phyloP scores from a whole-genome alignment of 2,797 vertebrate species.

The Gephyroberyx darwinii region DNA sequence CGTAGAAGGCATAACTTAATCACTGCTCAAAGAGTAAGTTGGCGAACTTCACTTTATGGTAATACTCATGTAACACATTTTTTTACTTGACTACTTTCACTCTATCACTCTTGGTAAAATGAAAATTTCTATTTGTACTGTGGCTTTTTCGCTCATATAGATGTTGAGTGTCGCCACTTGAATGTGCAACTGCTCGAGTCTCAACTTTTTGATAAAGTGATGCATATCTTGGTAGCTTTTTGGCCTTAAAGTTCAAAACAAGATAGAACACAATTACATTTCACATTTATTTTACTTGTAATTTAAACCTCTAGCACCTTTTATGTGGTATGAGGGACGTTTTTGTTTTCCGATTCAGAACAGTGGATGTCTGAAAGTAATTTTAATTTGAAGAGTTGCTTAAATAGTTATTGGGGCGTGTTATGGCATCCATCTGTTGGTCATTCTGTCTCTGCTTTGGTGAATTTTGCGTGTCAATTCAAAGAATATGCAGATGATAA shows the following conservation, averaged over 20 bases:
- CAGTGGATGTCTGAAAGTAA: conserved; percentile 9
- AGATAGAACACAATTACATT: background rate
- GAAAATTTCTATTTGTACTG: background rate
- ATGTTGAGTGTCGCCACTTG: conserved; percentile 13
- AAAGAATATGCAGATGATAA: background rate
- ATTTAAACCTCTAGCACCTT: background rate
- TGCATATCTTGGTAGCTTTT: background rate
- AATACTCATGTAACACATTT: background rate
- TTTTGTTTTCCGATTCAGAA: conserved; percentile 1
- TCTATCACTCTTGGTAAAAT: background rate
- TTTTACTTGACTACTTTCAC: background rate
- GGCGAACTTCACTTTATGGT: background rate
- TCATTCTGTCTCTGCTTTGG: conserved; percentile 25
- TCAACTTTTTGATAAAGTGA: conserved; percentile 14
- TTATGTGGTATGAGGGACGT: no score
- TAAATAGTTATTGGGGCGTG: conserved; percentile 17
- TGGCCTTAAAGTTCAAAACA: background rate
- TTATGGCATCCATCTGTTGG: conserved; percentile 26
- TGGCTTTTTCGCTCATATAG: conserved; percentile 7
- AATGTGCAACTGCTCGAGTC: conserved; percentile 3
- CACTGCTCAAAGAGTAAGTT: background rate
- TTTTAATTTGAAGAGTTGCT: conserved; percentile 17
- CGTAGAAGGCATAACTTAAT: background rate
- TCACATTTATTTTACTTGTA: background rate
- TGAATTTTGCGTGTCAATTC: conserved; percentile 3